Conservation (phyloP, 1,140 invertebrate genomes). For the Micrasema minimum region DNA sequence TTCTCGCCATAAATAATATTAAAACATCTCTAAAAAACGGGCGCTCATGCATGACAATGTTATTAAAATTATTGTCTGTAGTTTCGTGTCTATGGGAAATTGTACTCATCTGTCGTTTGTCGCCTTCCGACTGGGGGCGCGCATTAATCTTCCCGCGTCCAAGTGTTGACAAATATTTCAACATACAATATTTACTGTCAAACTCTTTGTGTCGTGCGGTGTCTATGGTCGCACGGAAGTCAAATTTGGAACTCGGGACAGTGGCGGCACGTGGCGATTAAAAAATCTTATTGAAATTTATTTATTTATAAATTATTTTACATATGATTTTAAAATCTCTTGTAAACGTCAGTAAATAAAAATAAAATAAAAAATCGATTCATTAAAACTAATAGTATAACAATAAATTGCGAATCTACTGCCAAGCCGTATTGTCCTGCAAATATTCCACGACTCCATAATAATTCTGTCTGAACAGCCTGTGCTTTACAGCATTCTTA, state of each 20-base stretch:
- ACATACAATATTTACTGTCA: slow-evolving; percentile 43
- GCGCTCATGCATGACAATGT: slow-evolving; percentile 17
- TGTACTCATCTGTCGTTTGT: slow-evolving; percentile 44
- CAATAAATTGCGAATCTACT: no score
- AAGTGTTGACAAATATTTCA: slow-evolving; percentile 52
- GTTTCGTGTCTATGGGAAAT: slow-evolving; percentile 45
- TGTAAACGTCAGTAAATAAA: no score
- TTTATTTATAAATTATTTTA: neutral
- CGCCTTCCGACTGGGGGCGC: neutral
- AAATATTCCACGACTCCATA: no score
- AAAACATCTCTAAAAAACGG: neutral
- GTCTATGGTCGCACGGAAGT: slow-evolving; percentile 14
- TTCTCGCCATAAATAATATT: no score
- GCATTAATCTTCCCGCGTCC: slow-evolving; percentile 47
- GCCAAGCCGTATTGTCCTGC: no score
- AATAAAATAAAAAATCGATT: no score
- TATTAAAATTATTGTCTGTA: slow-evolving; percentile 35
- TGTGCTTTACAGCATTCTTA: no score
- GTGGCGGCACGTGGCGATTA: neutral
- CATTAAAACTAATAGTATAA: no score
- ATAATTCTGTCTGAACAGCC: no score
- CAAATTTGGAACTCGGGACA: slow-evolving; percentile 5
- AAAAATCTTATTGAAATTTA: neutral
- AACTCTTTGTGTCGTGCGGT: slow-evolving; percentile 2
- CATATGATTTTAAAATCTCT: no score